Evolutionary conservation across 2,797 vertebrate genomes (phyloP), one percentile per base, ranked within the genome.

Genomic region (Acrocephalus scirpaceus): DNA sequence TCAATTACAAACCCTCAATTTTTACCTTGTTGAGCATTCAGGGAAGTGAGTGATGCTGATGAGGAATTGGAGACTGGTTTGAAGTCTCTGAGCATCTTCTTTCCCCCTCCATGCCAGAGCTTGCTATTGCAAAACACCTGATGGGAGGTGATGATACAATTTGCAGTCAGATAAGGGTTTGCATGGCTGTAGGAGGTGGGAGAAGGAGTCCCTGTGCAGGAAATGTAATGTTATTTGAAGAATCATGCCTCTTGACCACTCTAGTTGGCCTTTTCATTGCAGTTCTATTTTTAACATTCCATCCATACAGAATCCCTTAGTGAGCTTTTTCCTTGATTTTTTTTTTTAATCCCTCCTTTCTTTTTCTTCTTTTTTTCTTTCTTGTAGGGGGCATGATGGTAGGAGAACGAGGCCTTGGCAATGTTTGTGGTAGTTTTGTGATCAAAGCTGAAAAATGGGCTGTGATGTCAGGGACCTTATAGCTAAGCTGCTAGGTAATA

Each of bases 91-190:
- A 93, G 73, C 88, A 82, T 84, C 88, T 78, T 60, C 11, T 85
- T 23, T 34, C 13, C 7, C 6, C 1, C 7, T 66, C 54, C 17
- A 8, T 38, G 40, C 21, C 5, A 19, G 29, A 72, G 54, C 21
- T 36, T 1, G 2, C 40, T 88, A 5, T 81, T 8, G 10, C 25
- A 61, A 80, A 96, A 89, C 53, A 56, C 58, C 32, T 75, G 69
- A 64, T 83, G 69, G 44, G 83, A 47, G 87, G 71, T 61, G 92
- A 47, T 90, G 88, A 82, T 88, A 48, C 26, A 83, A 79, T 88
- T 94, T 80, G 72, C 80, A 87, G 84, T 85, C 50, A 60, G 76
- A 96, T 95, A 92, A 95, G 84, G 61, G 51, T 0, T 7, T 78
- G 48, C 30, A n/a, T 93, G 26, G 61, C 54, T 83, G 42, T 13